Conservation (phyloP, 2,113 vertebrate genomes). For the Sminthopsis crassicaudata region DNA sequence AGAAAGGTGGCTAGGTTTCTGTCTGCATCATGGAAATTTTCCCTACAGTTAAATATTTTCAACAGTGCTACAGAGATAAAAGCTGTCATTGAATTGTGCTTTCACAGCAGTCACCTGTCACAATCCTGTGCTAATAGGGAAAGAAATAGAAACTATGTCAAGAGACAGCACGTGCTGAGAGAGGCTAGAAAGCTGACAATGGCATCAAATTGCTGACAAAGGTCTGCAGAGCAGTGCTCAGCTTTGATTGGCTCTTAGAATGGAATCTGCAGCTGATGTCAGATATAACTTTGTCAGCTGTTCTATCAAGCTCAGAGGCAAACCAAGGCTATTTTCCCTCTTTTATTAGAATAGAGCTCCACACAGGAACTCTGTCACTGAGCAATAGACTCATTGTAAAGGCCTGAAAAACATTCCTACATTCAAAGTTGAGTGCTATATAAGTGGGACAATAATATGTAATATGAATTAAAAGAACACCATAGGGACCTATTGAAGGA, state of each 20-base stretch:
- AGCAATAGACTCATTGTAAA: neutral
- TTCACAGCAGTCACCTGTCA: neutral
- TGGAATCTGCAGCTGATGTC: neutral
- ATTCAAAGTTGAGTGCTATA: neutral
- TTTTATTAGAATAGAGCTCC: neutral
- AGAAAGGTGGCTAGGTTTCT: neutral
- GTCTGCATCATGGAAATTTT: neutral
- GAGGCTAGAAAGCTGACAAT: neutral
- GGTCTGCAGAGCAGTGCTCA: neutral
- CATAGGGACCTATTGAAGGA: neutral
- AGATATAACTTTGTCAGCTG: neutral
- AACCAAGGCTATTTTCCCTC: neutral
- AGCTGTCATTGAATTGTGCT: neutral
- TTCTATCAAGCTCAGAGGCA: neutral
- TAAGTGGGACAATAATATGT: neutral
- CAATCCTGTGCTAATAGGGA: neutral
- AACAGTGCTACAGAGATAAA: neutral
- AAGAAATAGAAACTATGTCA: constrained; percentile 15
- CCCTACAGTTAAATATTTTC: constrained; percentile 35
- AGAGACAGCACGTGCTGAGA: neutral
- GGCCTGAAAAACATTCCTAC: neutral
- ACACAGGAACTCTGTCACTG: neutral
- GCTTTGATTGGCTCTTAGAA: neutral
- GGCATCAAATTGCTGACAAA: neutral
- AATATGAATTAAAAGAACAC: neutral